Percentiles rank a stretch among this genome's conserved stretches.
These are phyloP conservation scores for Antitype chi DNA, from an alignment of 2,888 invertebrate genomes.

Conservation along the genomic window DNA sequence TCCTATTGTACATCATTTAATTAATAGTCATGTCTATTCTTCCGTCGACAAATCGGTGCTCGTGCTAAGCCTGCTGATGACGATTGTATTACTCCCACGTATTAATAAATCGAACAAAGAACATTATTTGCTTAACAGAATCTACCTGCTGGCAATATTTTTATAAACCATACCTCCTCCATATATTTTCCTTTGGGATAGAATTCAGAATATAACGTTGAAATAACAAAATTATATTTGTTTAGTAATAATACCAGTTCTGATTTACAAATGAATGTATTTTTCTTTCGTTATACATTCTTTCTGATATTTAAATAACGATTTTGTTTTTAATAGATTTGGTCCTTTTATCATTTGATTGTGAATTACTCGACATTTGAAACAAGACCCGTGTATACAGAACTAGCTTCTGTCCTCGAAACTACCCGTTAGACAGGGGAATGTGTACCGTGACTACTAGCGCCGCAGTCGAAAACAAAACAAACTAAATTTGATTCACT, in stretches of 20 bases:
- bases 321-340: conserved; percentile 10
- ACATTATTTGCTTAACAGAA: conserved; percentile 1
- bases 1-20: too few species aligned
- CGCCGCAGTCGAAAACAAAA: too few species aligned
- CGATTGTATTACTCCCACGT: too few species aligned
- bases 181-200: not conserved
- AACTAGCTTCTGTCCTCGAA: too few species aligned
- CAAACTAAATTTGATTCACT: too few species aligned
- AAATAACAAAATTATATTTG: conserved; percentile 35
- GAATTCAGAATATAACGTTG: not conserved
- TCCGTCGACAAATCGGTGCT: too few species aligned
- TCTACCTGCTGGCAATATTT: conserved; percentile 38
- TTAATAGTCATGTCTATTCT: too few species aligned
- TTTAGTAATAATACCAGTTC: not conserved
- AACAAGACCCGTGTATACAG: not conserved
- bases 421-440: too few species aligned
- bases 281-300: conserved; percentile 19
- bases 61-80: too few species aligned
- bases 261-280: conserved; percentile 23
- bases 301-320: conserved; percentile 10
- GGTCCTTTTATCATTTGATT: not conserved
- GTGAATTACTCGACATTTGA: not conserved
- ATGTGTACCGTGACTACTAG: too few species aligned
- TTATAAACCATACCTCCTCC: conserved; percentile 19
- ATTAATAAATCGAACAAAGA: not conserved